These are phyloP conservation scores for Horisme vitalbata DNA, from an alignment of 2,888 invertebrate genomes.

Conservation along the genomic window DNA sequence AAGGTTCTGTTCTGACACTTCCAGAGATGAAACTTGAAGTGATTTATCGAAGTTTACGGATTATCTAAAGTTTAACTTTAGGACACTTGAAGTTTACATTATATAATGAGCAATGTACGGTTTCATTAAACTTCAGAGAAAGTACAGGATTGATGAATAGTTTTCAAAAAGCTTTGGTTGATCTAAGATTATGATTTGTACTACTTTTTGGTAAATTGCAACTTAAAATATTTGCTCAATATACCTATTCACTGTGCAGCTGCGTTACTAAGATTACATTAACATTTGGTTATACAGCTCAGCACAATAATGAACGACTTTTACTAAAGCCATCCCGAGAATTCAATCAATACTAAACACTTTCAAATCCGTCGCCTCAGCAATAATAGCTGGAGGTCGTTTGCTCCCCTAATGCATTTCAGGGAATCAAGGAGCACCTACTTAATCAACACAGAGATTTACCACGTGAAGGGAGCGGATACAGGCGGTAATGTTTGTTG, in stretches of 20 bases:
- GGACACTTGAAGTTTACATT: slow-evolving; percentile 8
- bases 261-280: too few relatives aligned
- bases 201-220: too few relatives aligned
- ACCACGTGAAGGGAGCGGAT: slow-evolving; percentile 42
- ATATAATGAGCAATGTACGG: slow-evolving; percentile 2
- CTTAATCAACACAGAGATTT: slow-evolving; percentile 64
- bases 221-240: too few relatives aligned
- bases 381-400: slow-evolving; percentile 29
- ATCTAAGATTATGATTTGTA: too few relatives aligned
- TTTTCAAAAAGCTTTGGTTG: too few relatives aligned
- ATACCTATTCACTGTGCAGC: too few relatives aligned
- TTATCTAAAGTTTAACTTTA: slow-evolving; percentile 17
- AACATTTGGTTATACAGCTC: not conserved
- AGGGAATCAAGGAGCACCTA: slow-evolving; percentile 50
- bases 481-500: slow-evolving; percentile 16
- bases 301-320: not conserved
- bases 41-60: slow-evolving; percentile 51
- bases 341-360: slow-evolving; percentile 25
- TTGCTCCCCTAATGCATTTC: slow-evolving; percentile 53
- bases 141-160: too few relatives aligned
- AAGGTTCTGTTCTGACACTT: slow-evolving; percentile 56
- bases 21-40: slow-evolving; percentile 47
- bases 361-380: slow-evolving; percentile 21
- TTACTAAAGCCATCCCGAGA: slow-evolving; percentile 17
- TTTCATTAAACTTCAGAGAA: too few relatives aligned